Evolutionary conservation across 2,888 invertebrate species (phyloP).

Genomic region (Cantharis rustica): DNA sequence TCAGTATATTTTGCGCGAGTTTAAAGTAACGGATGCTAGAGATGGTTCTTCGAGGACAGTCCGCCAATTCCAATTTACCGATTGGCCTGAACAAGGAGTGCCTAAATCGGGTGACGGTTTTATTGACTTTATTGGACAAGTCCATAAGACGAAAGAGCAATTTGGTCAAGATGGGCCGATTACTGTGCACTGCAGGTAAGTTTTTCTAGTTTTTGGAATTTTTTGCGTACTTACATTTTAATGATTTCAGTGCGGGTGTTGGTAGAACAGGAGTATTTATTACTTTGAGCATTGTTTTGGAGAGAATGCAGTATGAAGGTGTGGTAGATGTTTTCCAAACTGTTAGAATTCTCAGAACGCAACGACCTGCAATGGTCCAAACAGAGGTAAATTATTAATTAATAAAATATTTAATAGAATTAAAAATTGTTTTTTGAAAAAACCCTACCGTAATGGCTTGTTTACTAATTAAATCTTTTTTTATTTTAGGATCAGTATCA

Average conservation of each 20-base stretch:
- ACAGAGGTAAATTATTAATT: constrained; percentile 78
- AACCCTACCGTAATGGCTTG: neutral
- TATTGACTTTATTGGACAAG: constrained; percentile 99
- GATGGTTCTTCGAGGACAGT: constrained; percentile 96
- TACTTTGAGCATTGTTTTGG: constrained; percentile 95
- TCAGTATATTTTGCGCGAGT: constrained; percentile 97
- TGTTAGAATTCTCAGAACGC: constrained; percentile 95
- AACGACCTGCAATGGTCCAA: constrained; percentile 99
- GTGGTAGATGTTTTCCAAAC: constrained; percentile 99
- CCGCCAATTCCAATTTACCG: constrained; percentile 94
- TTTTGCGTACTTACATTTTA: neutral
- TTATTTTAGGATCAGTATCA: constrained; percentile 93
- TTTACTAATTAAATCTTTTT: neutral
- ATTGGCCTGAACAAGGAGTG: constrained; percentile 96
- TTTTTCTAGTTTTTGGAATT: neutral
- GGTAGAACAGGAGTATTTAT: constrained; percentile 99
- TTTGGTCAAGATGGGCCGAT: constrained; percentile 99
- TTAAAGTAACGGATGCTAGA: constrained; percentile 97
- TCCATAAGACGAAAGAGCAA: constrained; percentile 99
- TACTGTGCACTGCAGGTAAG: constrained; percentile 92
- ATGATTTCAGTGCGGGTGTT: constrained; percentile 85
- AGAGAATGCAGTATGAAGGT: constrained; percentile 98
- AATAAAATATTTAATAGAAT: too few species aligned
- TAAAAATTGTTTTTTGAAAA: neutral
- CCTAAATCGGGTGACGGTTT: constrained; percentile 98